Conservation (phyloP, 2,797 vertebrate species). For the Parauchenoglanis ngamensis region DNA sequence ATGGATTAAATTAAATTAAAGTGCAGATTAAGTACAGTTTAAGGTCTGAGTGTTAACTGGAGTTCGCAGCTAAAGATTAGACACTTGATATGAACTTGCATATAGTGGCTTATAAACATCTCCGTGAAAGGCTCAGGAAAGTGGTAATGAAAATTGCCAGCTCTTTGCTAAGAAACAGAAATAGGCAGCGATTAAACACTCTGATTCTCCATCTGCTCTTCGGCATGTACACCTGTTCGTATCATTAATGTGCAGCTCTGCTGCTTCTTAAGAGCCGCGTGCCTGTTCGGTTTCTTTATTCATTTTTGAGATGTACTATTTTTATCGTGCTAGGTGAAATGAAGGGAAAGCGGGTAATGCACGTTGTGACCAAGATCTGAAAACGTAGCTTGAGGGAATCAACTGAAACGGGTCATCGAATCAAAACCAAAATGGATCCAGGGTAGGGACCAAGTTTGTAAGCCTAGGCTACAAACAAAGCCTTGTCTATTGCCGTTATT, state of each 20-base stretch:
- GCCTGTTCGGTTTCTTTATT: not conserved
- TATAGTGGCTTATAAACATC: not conserved
- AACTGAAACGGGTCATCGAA: not conserved
- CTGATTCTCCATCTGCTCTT: conserved; percentile 14
- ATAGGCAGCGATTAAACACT: conserved; percentile 2
- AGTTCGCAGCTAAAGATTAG: not conserved
- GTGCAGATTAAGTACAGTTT: not conserved
- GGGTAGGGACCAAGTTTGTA: not conserved
- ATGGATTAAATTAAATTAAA: not conserved
- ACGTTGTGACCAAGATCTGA: not conserved
- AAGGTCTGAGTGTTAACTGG: not conserved
- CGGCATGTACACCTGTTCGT: not conserved
- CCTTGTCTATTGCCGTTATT: too few relatives aligned
- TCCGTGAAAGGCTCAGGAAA: not conserved
- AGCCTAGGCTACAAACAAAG: not conserved
- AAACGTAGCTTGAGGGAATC: not conserved
- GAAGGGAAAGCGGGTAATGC: not conserved
- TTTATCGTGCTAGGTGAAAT: not conserved
- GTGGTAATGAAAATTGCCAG: not conserved
- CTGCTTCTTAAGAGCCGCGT: not conserved
- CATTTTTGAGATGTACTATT: not conserved
- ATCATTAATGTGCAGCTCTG: not conserved
- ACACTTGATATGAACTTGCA: not conserved
- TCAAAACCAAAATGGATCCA: not conserved
- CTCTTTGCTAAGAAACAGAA: not conserved